Conservation (phyloP, 1,140 invertebrate species). For the Microvelia longipes region DNA sequence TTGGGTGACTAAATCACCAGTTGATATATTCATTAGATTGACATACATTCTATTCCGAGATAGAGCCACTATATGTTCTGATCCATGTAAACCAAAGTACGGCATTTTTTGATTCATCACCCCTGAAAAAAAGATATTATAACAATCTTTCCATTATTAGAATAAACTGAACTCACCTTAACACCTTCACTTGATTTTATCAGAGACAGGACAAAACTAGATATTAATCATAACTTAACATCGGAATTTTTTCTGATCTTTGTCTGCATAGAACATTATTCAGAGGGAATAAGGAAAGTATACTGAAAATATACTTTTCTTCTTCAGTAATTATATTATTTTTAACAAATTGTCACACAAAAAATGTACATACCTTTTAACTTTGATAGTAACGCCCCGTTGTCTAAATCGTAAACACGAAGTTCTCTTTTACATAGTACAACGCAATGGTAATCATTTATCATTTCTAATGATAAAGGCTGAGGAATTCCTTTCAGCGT, state of each 20-base stretch:
- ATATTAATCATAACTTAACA: too few species aligned
- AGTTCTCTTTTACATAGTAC: constrained; percentile 67
- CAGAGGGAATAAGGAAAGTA: too few species aligned
- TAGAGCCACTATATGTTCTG: constrained; percentile 59
- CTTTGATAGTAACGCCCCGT: constrained; percentile 50
- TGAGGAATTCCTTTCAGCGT: constrained; percentile 50
- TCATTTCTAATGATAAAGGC: constrained; percentile 49
- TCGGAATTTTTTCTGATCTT: too few species aligned
- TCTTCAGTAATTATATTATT: too few species aligned
- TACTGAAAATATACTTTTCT: too few species aligned
- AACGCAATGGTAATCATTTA: constrained; percentile 54
- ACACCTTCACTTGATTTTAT: too few species aligned
- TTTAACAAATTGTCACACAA: too few species aligned
- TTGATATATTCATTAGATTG: constrained; percentile 70
- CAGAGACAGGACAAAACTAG: too few species aligned
- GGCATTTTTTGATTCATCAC: constrained; percentile 89
- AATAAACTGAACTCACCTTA: too few species aligned
- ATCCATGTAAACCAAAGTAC: constrained; percentile 65
- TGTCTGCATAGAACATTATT: too few species aligned
- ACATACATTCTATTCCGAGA: constrained; percentile 80
- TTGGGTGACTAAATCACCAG: constrained; percentile 67
- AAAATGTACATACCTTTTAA: constrained; percentile 54
- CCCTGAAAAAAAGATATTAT: constrained; percentile 30
- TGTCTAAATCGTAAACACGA: constrained; percentile 58
- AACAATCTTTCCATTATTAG: too few species aligned